Base-by-base conservation (phyloP, 2,888 invertebrate species). In the Sycophila texana region DNA sequence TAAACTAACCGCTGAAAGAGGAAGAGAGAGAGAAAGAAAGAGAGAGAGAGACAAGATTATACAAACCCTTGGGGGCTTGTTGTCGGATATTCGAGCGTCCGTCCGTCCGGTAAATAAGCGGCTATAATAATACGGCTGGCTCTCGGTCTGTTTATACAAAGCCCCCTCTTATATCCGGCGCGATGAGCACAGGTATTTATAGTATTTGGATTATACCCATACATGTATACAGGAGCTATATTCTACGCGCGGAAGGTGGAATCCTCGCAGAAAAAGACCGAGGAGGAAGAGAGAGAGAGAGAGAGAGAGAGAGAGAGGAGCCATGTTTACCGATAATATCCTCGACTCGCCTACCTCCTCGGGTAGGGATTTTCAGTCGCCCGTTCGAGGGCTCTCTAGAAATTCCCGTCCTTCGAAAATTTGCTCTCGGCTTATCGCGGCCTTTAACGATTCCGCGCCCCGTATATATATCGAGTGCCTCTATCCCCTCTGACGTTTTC, bases 291-390 rank as follows among this genome's bases (percentile, higher is more conserved):
- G 39, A 70, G 55, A 18, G 18, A 20, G 55, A 20, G n/a, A 63
- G 55, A 20, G n/a, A 63, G 73, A 60, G 82, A 82, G 84, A 84
- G 80, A 79, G 82, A 85, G 84, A 84, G 82, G 68, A 79, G 84
- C 84, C 84, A 85, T 88, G 86, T 89, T 89, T 87, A 87, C 89
- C 87, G 86, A 88, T 87, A 89, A 86, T 85, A 85, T 86, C 84
- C 80, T 47, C 47, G 30, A 7, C 58, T 58, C 70, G 18, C 18
- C 47, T 18, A 47, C 58, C 16, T 39, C 53, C n/a, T 47, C 63
- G 63, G 47, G 63, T 47, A 63, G 55, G 70, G 51, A 70, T 76
- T 77, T 68, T 30, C 5, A 53, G 57, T 76, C 71, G 18, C 66
- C 12, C n/a, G 66, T 39, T 65, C 26, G 74, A 74, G 70, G 70